Base-by-base conservation (phyloP, 2,113 vertebrate species). In the Spea multiplicata region DNA sequence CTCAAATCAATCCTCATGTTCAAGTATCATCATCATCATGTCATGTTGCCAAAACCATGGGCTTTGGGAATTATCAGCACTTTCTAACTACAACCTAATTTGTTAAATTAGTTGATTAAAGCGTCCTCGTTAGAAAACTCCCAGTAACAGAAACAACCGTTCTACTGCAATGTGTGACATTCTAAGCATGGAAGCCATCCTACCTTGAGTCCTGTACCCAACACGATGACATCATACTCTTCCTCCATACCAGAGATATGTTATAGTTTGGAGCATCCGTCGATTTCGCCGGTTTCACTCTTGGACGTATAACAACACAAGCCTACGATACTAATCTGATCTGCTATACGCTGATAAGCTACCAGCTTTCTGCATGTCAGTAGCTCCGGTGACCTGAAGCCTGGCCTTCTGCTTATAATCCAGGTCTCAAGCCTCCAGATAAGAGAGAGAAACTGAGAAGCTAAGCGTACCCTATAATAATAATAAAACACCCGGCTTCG, bases 221-320 rank as follows among this genome's bases (percentile, higher is more conserved):
- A 82, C 85, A 96, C 95, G 88, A 96, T 96, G 89, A 96, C 95
- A 89, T 96, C 95, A 89, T 96, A 96, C 91, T 95, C 94, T 90
- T 96, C 95, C 88, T 96, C 95, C 95, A 96, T 96, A 89, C 81
- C 16, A 53, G 57, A 45, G 44, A 64, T 14, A 49, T 45, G 16
- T 13, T 30, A 48, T 12, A 5, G 50, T 5, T 49, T 4, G 6
- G 55, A 44, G 17, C 50, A 59, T 67, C n/a, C 44, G 62, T 8
- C 50, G 62, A 5, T 66, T 30, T 12, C 59, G 47, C 17, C 48
- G 50, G 1, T 17, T 46, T 74, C 47, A 6, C 30, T 14, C 46
- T 49, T 8, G 45, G 7, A 10, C 8, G 16, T 52, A 48, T n/a
- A 10, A 46, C 45, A 4, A 49, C 16, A 73, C 2, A 48, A 17